Evolutionary conservation across 2,113 vertebrate genomes (phyloP), one percentile per base, ranked within the genome.

Genomic region (Mus pahari): DNA sequence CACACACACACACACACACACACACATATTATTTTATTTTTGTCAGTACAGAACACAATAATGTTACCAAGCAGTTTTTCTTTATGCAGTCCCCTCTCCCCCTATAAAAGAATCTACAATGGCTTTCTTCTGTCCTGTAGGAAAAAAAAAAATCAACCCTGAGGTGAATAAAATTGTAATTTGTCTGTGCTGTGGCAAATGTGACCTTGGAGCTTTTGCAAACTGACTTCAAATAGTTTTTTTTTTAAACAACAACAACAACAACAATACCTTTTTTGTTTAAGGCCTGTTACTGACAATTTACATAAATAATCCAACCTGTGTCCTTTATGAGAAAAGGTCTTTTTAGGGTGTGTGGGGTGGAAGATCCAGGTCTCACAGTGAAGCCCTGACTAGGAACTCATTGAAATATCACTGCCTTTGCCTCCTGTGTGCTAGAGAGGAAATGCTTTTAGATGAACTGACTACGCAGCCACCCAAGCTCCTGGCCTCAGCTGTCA

Each of bases 1-100:
- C 42, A 48, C 74, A 75, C 73, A 45, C 39, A 28, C 75, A 78
- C 45, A 53, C 55, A 81, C 33, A 24, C 12, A 39, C 24, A 31
- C n/a, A 45, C 22, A 26, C 14, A 50, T 36, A 9, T 83, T 92
- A 78, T 86, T 95, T 92, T 95, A 60, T 90, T 68, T 86, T 5
- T 36, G 10, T 74, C 89, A 78, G 42, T 79, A 11, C 68, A 88
- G n/a, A 9, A 84, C 53, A 81, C 12, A 84, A 79, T 83, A 9
- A 74, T 42, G 28, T 87, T 53, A 83, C 48, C 1, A 78, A 86
- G 88, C 24, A 77, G 33, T 36, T 70, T 88, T 68, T 91, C 45
- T 88, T 93, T 53, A 26, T 87, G 50, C 3, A 50, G 13, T 48
- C 68, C 42, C 81, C 10, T 12, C 24, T 2, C 64, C 26, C 26